A percentile compares a stretch with the other conserved stretches of the same genome.
phyloP scores from a whole-genome alignment of 2,797 vertebrate genomes.

The Catharus ustulatus region DNA sequence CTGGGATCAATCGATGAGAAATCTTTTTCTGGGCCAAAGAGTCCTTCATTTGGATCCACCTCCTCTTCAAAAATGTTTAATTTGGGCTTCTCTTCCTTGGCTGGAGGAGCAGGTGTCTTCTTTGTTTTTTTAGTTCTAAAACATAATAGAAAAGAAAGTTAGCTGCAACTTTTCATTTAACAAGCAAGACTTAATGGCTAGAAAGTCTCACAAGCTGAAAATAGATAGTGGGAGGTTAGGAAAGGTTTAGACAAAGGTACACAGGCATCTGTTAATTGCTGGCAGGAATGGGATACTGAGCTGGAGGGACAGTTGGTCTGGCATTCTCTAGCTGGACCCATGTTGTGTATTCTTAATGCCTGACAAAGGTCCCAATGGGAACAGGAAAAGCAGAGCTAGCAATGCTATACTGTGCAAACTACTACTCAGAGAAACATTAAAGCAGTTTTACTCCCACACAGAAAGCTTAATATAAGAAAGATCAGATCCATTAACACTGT shows the following conservation, averaged over 20 bases:
- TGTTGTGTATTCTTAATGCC: background rate
- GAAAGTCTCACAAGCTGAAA: background rate
- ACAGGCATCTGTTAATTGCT: background rate
- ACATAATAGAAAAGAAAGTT: constrained; percentile 5
- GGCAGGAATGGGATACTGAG: background rate
- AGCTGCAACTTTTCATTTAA: constrained; percentile 10
- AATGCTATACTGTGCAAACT: background rate
- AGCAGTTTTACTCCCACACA: background rate
- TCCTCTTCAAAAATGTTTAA: constrained; percentile 81
- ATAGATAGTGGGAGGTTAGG: background rate
- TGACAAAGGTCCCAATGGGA: background rate
- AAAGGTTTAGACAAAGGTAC: background rate
- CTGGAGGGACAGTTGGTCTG: background rate
- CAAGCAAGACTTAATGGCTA: background rate
- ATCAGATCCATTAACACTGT: background rate
- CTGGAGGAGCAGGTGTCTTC: constrained; percentile 19
- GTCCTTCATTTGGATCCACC: constrained; percentile 68
- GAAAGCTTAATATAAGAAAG: background rate
- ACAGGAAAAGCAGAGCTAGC: background rate
- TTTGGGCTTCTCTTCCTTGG: constrained; percentile 49
- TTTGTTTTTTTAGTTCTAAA: constrained; percentile 77
- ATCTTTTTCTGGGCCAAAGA: constrained; percentile 71
- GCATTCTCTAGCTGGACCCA: background rate
- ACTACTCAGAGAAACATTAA: background rate
- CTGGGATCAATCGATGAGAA: background rate